Evolutionary conservation across 2,113 vertebrate genomes (phyloP).

Genomic region (Strix uralensis): DNA sequence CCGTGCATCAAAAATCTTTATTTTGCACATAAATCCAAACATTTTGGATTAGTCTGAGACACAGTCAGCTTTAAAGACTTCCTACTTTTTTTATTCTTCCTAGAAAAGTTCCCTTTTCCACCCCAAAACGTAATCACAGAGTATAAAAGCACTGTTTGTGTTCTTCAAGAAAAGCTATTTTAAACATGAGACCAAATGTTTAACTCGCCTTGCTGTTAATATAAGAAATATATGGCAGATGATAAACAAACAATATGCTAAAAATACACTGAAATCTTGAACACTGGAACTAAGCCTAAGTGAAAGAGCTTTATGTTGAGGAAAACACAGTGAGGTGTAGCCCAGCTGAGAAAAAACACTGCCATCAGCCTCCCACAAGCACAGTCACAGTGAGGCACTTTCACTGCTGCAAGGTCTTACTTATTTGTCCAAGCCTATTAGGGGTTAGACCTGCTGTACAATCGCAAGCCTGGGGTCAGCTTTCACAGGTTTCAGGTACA

Average conservation of each 20-base stretch:
- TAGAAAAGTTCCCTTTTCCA: not conserved
- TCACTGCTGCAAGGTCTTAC: not conserved
- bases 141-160: not conserved
- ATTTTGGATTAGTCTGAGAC: not conserved
- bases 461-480: not conserved
- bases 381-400: not conserved
- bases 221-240: not conserved
- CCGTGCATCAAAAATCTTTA: not conserved
- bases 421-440: conserved; percentile 27
- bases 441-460: not conserved
- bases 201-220: not conserved
- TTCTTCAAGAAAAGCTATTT: conserved; percentile 8
- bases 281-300: conserved; percentile 1
- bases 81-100: not conserved
- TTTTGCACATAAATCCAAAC: not conserved
- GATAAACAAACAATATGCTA: conserved; percentile 31
- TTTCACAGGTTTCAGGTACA: not conserved
- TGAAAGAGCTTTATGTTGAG: conserved; percentile 11
- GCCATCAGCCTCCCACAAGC: not conserved
- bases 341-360: not conserved
- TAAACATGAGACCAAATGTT: not conserved
- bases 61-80: not conserved
- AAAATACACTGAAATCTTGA: conserved; percentile 34
- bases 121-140: not conserved
- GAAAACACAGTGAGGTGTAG: not conserved